Conservation (phyloP, 2,888 invertebrate species). For the Pyrgus malvae region DNA sequence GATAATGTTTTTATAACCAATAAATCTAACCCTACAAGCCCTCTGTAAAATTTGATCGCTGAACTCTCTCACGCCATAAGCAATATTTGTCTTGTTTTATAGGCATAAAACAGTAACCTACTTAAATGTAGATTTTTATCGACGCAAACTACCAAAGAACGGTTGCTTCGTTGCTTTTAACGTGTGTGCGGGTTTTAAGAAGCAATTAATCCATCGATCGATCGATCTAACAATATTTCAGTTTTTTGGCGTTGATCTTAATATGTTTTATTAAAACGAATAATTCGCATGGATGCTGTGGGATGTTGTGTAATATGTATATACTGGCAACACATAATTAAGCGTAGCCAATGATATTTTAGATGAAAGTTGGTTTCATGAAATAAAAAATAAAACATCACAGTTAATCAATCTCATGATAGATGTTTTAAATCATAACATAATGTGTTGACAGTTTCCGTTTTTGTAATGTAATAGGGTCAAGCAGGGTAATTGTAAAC, state of each 20-base stretch:
- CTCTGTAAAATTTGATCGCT: not conserved
- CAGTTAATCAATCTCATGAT: too few relatives aligned
- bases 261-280: conserved; percentile 2
- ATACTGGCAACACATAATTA: too few relatives aligned
- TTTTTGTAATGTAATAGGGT: too few relatives aligned
- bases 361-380: too few relatives aligned
- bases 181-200: conserved; percentile 7
- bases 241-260: not conserved
- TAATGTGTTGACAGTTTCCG: too few relatives aligned
- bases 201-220: not conserved
- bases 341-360: too few relatives aligned
- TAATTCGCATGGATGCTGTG: conserved; percentile 49
- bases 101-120: too few relatives aligned
- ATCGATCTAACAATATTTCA: not conserved
- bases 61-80: not conserved
- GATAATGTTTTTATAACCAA: conserved; percentile 33
- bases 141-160: not conserved
- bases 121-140: not conserved
- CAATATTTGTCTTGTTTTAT: not conserved
- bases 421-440: too few relatives aligned
- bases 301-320: too few relatives aligned
- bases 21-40: not conserved
- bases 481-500: too few relatives aligned
- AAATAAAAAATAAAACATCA: too few relatives aligned
- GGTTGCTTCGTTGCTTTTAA: not conserved